Evolutionary conservation across 2,113 vertebrate genomes (phyloP), one percentile per base, ranked within the genome.

Genomic region (Gorsachius goisagi): DNA sequence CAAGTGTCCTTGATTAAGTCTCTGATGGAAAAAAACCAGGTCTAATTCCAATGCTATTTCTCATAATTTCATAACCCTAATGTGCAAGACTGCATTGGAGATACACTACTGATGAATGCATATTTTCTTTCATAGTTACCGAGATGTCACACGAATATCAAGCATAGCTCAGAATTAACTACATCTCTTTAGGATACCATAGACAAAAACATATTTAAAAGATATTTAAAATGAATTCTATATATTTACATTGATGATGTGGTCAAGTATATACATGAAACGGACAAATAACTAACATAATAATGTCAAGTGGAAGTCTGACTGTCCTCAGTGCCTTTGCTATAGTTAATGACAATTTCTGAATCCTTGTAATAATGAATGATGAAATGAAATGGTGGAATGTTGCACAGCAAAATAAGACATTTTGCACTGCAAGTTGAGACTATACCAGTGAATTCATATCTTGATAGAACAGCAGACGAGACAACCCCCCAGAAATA

Each of bases 381-480:
- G 59, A 89, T 77, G 95, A 92, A 76, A 90, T 93, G 84, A 72
- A 80, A 59, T 50, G 86, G 71, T 92, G 95, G 86, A 95, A 97
- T 95, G 96, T 79, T 95, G 93, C 88, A 88, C 82, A 79, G 94
- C 95, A 96, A 97, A 97, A 96, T 80, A 88, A 79, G 72, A 47
- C 64, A 94, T 96, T 97, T 95, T 97, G 96, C 95, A 82, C 66
- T 94, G 95, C 91, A 95, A 97, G 92, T 28, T 84, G 88, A 92
- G 71, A 89, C 79, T 93, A 58, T 44, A 96, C 96, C 96, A 87
- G 96, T 97, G 97, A 97, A 97, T 97, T 96, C 96, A 96, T 93
- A 92, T 95, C 86, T 86, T 88, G 78, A 76, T 47, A 96, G 63
- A 95, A 83, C 89, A 85, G 93, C 92, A 94, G 77, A 96, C 0